Conservation (phyloP, 2,797 vertebrate genomes). For the Apogon hyalosoma region DNA sequence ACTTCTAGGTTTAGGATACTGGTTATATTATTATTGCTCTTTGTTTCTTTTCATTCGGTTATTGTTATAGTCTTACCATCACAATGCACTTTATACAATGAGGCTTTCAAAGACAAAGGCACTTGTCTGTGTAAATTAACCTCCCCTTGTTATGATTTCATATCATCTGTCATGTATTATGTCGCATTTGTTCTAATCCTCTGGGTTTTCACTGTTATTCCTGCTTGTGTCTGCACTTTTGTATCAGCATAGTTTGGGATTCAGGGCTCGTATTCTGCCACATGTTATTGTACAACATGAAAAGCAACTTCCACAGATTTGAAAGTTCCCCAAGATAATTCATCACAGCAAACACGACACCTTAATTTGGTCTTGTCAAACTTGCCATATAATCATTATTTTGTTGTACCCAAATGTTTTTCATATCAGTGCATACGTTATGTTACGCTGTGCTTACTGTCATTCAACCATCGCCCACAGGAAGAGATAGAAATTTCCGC, state of each 20-base stretch:
- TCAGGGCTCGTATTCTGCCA: slow-evolving; percentile 13
- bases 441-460: slow-evolving; percentile 27
- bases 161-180: not conserved
- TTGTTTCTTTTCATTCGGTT: not conserved
- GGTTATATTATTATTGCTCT: too few relatives aligned
- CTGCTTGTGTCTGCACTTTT: slow-evolving; percentile 5
- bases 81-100: not conserved
- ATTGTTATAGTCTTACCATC: not conserved
- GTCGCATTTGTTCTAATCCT: not conserved
- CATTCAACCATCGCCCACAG: slow-evolving; percentile 32
- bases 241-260: not conserved
- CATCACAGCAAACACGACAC: slow-evolving; percentile 35
- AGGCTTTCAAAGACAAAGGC: not conserved
- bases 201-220: not conserved
- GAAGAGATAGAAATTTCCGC: slow-evolving; percentile 22
- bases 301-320: slow-evolving; percentile 23
- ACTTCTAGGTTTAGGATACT: too few relatives aligned
- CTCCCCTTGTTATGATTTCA: slow-evolving; percentile 6
- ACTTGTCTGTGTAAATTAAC: not conserved
- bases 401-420: slow-evolving; percentile 40
- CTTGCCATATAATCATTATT: slow-evolving; percentile 42
- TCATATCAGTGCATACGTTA: slow-evolving; percentile 27
- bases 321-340: slow-evolving; percentile 38
- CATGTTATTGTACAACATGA: slow-evolving; percentile 7
- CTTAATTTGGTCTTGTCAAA: slow-evolving; percentile 57